phyloP scores from a whole-genome alignment of 2,888 invertebrate species.

The Teinopalpus imperialis region DNA sequence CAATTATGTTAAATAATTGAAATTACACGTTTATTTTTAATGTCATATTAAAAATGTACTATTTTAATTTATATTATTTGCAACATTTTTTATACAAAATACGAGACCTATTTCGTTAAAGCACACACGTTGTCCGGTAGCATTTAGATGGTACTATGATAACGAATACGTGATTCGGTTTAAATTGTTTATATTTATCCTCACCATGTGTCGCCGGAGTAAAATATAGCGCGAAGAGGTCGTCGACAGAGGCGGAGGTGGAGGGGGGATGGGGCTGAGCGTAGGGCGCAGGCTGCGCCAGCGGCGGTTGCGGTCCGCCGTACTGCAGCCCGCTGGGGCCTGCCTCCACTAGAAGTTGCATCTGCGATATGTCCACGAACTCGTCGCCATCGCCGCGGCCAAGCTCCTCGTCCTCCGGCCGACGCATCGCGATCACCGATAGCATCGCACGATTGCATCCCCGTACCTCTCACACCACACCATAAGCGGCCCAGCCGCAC shows the following conservation, averaged over 20 bases:
- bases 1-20: too few species aligned
- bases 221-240: constrained; percentile 89
- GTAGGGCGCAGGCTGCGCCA: constrained; percentile 70
- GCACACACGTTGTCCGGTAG: neutral
- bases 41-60: too few species aligned
- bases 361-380: constrained; percentile 92
- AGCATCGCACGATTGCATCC: constrained; percentile 80
- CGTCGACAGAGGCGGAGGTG: constrained; percentile 85
- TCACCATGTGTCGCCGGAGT: constrained; percentile 84
- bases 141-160: neutral
- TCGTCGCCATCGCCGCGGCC: constrained; percentile 84
- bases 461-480: constrained; percentile 63
- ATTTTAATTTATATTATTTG: too few species aligned
- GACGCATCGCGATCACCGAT: constrained; percentile 88
- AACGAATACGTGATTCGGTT: constrained; percentile 9
- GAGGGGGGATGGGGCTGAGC: constrained; percentile 53
- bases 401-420: constrained; percentile 86
- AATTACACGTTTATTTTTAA: too few species aligned
- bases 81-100: too few species aligned
- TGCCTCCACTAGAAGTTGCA: constrained; percentile 87
- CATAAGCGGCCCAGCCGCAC: constrained; percentile 44
- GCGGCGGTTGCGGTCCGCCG: constrained; percentile 73
- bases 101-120: neutral
- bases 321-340: constrained; percentile 77
- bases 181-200: constrained; percentile 34